Evolutionary conservation across 1,140 invertebrate genomes (phyloP).

Genomic region (Theocolax elegans): DNA sequence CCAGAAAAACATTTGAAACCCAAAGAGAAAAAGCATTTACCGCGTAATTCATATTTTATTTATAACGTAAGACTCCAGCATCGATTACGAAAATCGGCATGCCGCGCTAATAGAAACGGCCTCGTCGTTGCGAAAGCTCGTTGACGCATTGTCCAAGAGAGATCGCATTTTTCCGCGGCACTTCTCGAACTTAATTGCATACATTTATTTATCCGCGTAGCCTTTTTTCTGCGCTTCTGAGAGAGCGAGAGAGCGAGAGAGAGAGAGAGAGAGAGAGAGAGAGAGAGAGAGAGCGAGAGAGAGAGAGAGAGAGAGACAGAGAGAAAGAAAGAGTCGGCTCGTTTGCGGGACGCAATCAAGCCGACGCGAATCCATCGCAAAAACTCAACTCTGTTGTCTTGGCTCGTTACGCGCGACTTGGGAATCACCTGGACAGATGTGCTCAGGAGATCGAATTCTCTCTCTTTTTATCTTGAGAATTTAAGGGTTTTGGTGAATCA

Average conservation of each 20-base stretch:
- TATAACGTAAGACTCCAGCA: conserved; percentile 1
- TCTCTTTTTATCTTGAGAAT: too few species aligned
- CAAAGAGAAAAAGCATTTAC: conserved; percentile 1
- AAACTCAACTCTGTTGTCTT: neutral
- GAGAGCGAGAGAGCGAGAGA: too few species aligned
- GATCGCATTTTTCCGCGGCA: neutral
- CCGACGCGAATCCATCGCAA: neutral
- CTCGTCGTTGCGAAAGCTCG: conserved; percentile 8
- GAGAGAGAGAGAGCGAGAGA: too few species aligned
- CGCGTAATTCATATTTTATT: conserved; percentile 23
- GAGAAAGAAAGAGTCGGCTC: too few species aligned
- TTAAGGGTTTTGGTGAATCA: too few species aligned
- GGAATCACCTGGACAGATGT: too few species aligned
- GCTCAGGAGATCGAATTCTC: too few species aligned
- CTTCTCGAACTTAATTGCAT: conserved; percentile 29
- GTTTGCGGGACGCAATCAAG: neutral
- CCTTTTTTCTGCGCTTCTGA: neutral
- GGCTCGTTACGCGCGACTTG: neutral
- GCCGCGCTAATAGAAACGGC: neutral
- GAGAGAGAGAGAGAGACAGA: too few species aligned
- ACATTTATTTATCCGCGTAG: conserved; percentile 31
- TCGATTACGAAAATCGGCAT: neutral
- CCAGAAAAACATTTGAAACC: too few species aligned
- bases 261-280: too few species aligned
- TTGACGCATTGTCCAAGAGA: neutral